Evolutionary conservation across 1,140 invertebrate genomes (phyloP).

Genomic region (Muscidifurax raptorellus): DNA sequence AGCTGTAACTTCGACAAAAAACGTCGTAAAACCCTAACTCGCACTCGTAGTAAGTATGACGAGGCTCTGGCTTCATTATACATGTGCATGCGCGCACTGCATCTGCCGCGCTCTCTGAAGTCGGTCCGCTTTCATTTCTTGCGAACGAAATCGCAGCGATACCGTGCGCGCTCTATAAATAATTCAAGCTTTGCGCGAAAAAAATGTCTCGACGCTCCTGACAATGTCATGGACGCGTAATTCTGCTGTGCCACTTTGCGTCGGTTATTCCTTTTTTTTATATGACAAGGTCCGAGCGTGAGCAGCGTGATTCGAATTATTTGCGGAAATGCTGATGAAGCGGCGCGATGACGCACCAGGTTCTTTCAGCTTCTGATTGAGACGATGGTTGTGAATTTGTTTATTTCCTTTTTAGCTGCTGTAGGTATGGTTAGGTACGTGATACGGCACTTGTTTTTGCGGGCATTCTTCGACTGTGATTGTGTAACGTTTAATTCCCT

Average conservation of each 20-base stretch:
- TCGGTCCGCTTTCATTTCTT: not conserved
- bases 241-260: not conserved
- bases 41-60: not conserved
- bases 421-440: no score
- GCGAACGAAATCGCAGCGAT: not conserved
- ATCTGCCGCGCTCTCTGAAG: not conserved
- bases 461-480: no score
- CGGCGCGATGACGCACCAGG: not conserved
- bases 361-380: not conserved
- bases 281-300: not conserved
- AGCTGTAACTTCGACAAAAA: not conserved
- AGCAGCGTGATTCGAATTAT: not conserved
- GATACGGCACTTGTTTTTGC: no score
- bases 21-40: not conserved
- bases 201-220: not conserved
- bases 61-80: constrained; percentile 22
- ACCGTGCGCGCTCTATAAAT: not conserved
- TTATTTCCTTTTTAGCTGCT: not conserved
- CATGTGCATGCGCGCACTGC: not conserved
- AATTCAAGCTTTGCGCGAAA: not conserved
- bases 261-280: not conserved
- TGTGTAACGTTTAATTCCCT: no score
- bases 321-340: not conserved
- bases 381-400: not conserved
- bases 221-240: not conserved